phyloP scores from a whole-genome alignment of 2,797 vertebrate species.

The Falco novaeseelandiae region DNA sequence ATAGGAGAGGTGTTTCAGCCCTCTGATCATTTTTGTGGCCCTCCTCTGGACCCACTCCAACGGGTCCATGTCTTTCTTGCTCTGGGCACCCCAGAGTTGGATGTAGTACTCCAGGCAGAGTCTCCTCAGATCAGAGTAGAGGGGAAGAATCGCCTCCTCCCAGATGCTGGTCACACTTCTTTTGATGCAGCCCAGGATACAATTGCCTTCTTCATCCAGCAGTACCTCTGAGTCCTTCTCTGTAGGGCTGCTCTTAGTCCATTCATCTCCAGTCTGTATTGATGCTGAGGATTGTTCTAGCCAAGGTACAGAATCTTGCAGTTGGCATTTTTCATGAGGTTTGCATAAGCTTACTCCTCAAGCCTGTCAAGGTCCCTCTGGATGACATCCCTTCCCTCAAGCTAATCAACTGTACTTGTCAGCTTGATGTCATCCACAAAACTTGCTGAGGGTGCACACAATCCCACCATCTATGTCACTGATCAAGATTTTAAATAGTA shows the following conservation, averaged over 20 bases:
- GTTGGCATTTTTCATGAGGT: too few relatives aligned
- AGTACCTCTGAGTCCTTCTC: too few relatives aligned
- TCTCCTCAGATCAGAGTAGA: not conserved
- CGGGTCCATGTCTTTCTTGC: not conserved
- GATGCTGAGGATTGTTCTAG: too few relatives aligned
- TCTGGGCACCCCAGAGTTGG: not conserved
- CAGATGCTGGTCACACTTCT: not conserved
- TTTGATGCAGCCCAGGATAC: not conserved
- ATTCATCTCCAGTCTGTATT: too few relatives aligned
- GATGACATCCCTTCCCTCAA: too few relatives aligned
- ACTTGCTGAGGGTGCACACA: too few relatives aligned
- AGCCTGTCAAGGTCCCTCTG: too few relatives aligned
- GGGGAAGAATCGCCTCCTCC: not conserved
- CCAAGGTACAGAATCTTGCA: too few relatives aligned
- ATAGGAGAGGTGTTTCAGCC: not conserved
- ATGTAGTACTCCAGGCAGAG: not conserved
- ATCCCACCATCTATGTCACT: not conserved
- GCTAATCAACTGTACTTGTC: not conserved
- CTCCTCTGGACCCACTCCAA: not conserved
- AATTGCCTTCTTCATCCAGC: not conserved
- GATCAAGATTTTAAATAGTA: not conserved
- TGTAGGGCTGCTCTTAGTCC: too few relatives aligned
- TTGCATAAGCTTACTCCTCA: too few relatives aligned
- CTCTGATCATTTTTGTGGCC: not conserved
- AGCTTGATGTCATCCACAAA: not conserved